Evolutionary conservation across 1,140 invertebrate genomes (phyloP), one percentile per base, ranked within the genome.

Genomic region (Stratiolaelaps scimitus): DNA sequence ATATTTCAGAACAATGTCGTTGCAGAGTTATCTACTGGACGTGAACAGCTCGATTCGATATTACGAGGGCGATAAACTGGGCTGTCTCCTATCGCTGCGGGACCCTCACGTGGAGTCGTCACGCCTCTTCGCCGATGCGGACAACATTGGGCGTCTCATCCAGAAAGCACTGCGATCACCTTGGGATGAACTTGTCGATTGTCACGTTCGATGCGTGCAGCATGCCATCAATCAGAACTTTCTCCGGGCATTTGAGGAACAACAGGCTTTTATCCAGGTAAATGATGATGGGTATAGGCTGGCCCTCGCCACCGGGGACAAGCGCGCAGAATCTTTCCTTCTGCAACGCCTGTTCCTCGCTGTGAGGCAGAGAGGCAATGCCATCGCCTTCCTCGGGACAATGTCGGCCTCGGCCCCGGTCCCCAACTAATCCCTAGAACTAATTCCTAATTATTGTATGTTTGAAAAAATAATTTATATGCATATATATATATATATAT

Each of bases 161-260:
- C 82, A 85, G 72, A 81, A 83, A 67, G 80, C 84, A 70, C 78
- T 92, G 68, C 76, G 83, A 56, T 74, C 81, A 28, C 86, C 88
- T 7, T 78, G 89, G 64, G 84, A 89, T 74, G 89, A 92, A 72
- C 78, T 93, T 29, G 81, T 91, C 40, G 78, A 83, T 66, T 80
- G 80, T 47, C 88, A 94, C 75, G 77, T 93, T n/a, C 85, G 84
- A 80, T 83, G 76, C 71, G 66, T 44, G 26, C 28, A 67, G 44
- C 7, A 40, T 5, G 13, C 69, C 1, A 28, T 15, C 23, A 60
- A 48, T 65, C 28, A 53, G 30, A 68, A 43, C 4, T 65, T 64
- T n/a, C 34, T 66, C 13, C 34, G 44, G 2, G 29, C 45, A 15
- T 67, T 67, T 10, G 47, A 44, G 6, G 45, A 66, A 17, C 30